These are phyloP conservation scores for Gryllus bimaculatus DNA, from an alignment of 1,140 invertebrate genomes.

Conservation along the genomic window DNA sequence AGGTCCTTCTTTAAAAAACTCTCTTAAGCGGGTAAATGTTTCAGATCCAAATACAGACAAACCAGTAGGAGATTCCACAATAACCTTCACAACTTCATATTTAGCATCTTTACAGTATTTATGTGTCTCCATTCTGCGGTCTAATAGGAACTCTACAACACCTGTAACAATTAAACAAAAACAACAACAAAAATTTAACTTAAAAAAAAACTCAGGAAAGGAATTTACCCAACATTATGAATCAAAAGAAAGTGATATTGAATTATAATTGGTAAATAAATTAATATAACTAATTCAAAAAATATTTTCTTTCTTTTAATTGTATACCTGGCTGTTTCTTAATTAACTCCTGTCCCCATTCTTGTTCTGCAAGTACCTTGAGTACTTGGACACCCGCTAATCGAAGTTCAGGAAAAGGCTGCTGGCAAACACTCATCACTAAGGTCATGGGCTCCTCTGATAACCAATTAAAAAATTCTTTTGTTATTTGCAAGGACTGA, in stretches of 20 bases:
- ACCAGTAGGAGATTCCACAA: constrained; percentile 47
- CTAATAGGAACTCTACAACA: constrained; percentile 63
- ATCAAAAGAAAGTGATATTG: no score
- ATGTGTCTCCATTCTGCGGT: constrained; percentile 53
- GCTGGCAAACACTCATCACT: constrained; percentile 44
- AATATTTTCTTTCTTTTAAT: background rate
- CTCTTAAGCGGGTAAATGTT: constrained; percentile 47
- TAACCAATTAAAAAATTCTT: constrained; percentile 46
- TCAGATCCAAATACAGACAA: constrained; percentile 50
- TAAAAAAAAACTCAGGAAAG: background rate
- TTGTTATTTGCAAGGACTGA: background rate
- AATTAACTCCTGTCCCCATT: constrained; percentile 54
- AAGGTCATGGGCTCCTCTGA: constrained; percentile 42
- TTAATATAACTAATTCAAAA: background rate
- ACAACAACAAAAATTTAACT: background rate
- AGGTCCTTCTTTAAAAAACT: constrained; percentile 61
- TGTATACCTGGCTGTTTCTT: constrained; percentile 39
- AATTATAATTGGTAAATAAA: no score
- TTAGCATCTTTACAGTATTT: constrained; percentile 66
- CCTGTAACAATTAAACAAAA: constrained; percentile 38
- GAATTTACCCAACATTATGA: no score
- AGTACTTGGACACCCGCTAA: constrained; percentile 43
- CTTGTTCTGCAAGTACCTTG: constrained; percentile 39
- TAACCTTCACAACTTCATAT: constrained; percentile 54
- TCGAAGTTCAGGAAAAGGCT: constrained; percentile 53